Base-by-base conservation (phyloP, 2,797 vertebrate species). In the Premnoplex brunnescens region DNA sequence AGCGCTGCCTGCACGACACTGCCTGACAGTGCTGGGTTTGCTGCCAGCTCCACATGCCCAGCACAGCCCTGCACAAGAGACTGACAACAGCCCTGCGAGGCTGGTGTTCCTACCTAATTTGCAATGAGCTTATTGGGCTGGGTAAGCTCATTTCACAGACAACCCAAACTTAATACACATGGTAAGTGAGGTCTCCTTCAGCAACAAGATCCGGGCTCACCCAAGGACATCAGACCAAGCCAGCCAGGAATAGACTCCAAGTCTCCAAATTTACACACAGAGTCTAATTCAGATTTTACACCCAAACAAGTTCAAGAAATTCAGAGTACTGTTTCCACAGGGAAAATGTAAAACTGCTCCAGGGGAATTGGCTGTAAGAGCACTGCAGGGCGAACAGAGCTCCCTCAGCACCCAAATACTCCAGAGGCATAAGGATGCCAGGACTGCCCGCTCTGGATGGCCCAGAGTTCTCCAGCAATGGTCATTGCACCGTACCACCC, bases 221-320 rank as follows among this genome's bases (percentile, higher is more conserved):
- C 21, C 88, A 93, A 93, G 77, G 81, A 95, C 83, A 81, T 64
- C 44, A 92, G 43, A 86, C 55, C 56, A 72, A 76, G 34, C 2
- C 9, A 95, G 73, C 51, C 73, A 95, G 82, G 73, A 93, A 81
- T 39, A 92, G 76, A 92, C 66, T 94, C 79, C 24, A 81, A 96
- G 58, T 79, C 95, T 93, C 79, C 80, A 69, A 85, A 92, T 71
- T 90, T 86, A 89, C 79, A 88, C 55, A 67, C 89, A 46, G 74
- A 79, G 89, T 88, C 79, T 93, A 94, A 96, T 94, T 92, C 89
- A 93, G 89, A 97, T 95, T 96, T 96, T 96, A 97, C 13, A 62
- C 95, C 91, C 93, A 92, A 88, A 94, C 92, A 95, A 94, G 44
- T 80, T 93, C 85, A 95, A 92, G 91, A 95, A 95, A 96, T 94